phyloP scores from a whole-genome alignment of 1,140 invertebrate species.

The Cydia amplana region DNA sequence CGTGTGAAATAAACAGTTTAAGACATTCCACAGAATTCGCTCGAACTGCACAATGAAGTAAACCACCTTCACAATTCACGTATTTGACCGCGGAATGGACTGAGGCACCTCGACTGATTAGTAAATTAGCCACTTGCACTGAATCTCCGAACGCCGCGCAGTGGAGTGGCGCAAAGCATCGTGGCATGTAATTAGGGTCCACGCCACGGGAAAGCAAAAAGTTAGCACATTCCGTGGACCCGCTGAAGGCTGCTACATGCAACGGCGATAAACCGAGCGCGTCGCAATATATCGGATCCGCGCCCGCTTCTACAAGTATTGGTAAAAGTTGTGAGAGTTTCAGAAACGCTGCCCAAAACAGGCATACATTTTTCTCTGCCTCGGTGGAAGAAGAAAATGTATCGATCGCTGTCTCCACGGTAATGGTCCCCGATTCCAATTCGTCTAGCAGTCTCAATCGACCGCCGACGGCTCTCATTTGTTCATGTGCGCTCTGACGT shows the following conservation, averaged over 20 bases:
- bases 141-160: slow-evolving; percentile 90
- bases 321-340: slow-evolving; percentile 84
- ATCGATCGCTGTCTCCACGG: slow-evolving; percentile 78
- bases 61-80: slow-evolving; percentile 85
- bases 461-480: slow-evolving; percentile 84
- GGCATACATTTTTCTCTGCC: slow-evolving; percentile 83
- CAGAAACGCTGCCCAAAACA: slow-evolving; percentile 86
- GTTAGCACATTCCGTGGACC: slow-evolving; percentile 84
- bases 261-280: slow-evolving; percentile 85
- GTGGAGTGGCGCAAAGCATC: slow-evolving; percentile 87
- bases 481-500: slow-evolving; percentile 84
- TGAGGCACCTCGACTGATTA: slow-evolving; percentile 84
- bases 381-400: slow-evolving; percentile 80
- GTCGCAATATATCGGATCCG: slow-evolving; percentile 85
- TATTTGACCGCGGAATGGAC: slow-evolving; percentile 81
- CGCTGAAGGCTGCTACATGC: slow-evolving; percentile 88
- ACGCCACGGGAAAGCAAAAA: slow-evolving; percentile 85
- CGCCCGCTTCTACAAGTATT: slow-evolving; percentile 81
- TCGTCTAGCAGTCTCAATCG: slow-evolving; percentile 84
- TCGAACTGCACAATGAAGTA: slow-evolving; percentile 88
- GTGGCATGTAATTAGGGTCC: slow-evolving; percentile 83
- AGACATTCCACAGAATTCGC: slow-evolving; percentile 87
- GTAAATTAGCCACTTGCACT: slow-evolving; percentile 84
- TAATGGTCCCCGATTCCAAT: slow-evolving; percentile 83
- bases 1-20: slow-evolving; percentile 85